A percentile compares a stretch with the other conserved stretches of the same genome.
These are phyloP conservation scores for Gorsachius goisagi DNA, from an alignment of 2,113 vertebrate genomes.

Conservation along the genomic window DNA sequence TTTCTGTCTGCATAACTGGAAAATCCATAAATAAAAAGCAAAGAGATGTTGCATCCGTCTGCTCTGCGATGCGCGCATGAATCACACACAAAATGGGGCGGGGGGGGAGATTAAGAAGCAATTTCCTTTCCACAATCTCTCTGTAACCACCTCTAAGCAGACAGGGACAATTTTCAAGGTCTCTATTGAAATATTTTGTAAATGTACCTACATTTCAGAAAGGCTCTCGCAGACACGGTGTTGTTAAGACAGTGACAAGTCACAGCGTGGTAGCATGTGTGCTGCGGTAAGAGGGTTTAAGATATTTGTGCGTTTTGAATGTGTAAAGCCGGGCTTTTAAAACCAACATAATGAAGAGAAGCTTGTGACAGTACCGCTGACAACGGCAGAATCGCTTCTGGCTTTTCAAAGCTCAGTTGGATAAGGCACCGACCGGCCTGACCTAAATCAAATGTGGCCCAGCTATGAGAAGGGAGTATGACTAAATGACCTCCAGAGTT, in stretches of 20 bases:
- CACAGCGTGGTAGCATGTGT: accelerated
- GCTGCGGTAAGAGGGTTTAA: not conserved
- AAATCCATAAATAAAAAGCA: not conserved
- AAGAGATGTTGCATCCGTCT: not conserved
- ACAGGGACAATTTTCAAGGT: not conserved
- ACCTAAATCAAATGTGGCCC: not conserved
- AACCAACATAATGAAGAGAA: not conserved
- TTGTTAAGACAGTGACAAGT: not conserved
- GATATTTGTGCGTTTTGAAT: not conserved
- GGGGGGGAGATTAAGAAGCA: not conserved
- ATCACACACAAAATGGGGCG: not conserved
- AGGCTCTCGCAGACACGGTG: not conserved
- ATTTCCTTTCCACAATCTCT: not conserved
- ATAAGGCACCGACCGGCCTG: not conserved
- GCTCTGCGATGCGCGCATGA: accelerated
- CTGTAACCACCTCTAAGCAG: not conserved
- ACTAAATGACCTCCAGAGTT: not conserved
- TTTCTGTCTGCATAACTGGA: not conserved
- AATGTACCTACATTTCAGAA: not conserved
- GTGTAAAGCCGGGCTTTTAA: not conserved
- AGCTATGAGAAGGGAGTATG: not conserved
- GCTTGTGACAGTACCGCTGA: not conserved
- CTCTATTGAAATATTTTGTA: not conserved
- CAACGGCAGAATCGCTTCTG: not conserved
- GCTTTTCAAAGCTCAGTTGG: not conserved